Evolutionary conservation across 2,888 invertebrate species (phyloP).

Genomic region (Dryobota labecula): DNA sequence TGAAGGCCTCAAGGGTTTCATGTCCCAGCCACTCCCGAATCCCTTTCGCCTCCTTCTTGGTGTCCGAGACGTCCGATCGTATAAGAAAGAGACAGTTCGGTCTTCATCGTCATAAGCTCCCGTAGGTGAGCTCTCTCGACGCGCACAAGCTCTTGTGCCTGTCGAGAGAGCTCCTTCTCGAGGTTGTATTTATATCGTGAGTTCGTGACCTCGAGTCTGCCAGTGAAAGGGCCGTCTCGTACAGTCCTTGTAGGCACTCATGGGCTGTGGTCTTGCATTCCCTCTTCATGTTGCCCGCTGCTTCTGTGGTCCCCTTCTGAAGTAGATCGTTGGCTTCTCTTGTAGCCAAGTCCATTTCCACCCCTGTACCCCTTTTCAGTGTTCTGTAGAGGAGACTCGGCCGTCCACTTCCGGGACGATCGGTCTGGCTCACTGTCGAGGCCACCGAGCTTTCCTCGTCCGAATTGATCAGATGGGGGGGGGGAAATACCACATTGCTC

Average conservation of each 20-base stretch:
- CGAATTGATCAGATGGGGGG: background rate
- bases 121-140: no score
- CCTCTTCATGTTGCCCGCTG: background rate
- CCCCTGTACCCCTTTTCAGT: background rate
- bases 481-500: background rate
- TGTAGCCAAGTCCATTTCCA: slow-evolving; percentile 10
- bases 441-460: slow-evolving; percentile 8
- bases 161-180: background rate
- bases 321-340: background rate
- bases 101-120: background rate
- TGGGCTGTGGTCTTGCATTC: background rate
- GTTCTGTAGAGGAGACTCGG: background rate
- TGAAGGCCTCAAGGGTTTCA: background rate
- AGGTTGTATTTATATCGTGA: background rate
- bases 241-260: background rate
- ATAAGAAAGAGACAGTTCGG: background rate
- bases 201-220: background rate
- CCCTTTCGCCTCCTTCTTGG: background rate
- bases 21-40: background rate
- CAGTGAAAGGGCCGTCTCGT: slow-evolving; percentile 1
- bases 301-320: background rate
- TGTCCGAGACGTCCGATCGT: background rate
- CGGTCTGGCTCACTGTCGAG: background rate
- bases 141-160: no score
- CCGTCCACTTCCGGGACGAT: background rate